Base-by-base conservation (phyloP, 1,140 invertebrate genomes). In the Dendrolimus punctatus region DNA sequence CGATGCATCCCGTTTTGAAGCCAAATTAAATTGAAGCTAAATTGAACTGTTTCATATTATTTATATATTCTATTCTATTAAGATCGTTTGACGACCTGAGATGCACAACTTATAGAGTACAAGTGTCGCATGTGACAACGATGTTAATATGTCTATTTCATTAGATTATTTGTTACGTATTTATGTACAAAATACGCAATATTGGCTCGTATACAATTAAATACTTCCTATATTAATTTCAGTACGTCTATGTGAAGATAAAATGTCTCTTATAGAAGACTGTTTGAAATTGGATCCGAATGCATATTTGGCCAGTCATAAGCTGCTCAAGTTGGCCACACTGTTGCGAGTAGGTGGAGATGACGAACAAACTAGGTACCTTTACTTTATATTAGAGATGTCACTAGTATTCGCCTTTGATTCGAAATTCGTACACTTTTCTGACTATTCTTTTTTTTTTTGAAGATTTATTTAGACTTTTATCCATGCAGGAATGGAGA, bases 211-310 rank as follows among this genome's bases (percentile, higher is more conserved):
- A 3, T 40, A 6, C 23, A 8, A 6, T 7, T 23, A 42, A 51
- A 6, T 51, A 23, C 2, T 46, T 6, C 41, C 4, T 46, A 45
- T 49, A 4, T 4, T 58, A 36, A n/a, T 76, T 72, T 8, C 51
- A 86, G 83, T 86, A 38, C 78, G 80, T n/a, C 59, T 86, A 0
- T 81, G 71, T 8, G 79, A 81, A 46, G 70, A 84, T 45, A 66
- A 66, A 45, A 68, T 86, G 68, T 55, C 59, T 5, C 46, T 86
- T 40, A 80, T 86, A 10, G 72, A 82, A 42, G 66, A 76, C 4
- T 86, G 82, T 45, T 39, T 86, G 49, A 64, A 66, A 45, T 42
- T 58, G 23, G 68, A 81, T 10, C 59, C 69, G 0, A 69, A 60
- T 44, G 76, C 74, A 0, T 84, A 75, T 52, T 45, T 81, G 41